A percentile compares a stretch with the other conserved stretches of the same genome.
Evolutionary conservation across 2,888 invertebrate genomes (phyloP).

Genomic region (Torymus texanus): DNA sequence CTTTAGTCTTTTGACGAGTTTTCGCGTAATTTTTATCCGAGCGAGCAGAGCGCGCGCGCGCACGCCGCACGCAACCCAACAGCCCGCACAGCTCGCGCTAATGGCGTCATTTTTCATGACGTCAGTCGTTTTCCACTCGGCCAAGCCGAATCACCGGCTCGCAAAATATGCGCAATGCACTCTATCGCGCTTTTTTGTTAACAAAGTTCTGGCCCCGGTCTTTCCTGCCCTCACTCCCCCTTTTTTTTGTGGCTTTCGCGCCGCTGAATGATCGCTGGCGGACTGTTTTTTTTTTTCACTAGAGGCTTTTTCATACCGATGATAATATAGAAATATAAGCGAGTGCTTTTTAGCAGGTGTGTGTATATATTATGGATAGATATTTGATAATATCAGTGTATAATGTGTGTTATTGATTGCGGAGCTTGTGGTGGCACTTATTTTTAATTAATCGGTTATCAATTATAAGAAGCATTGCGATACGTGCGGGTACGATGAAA

Average conservation of each 20-base stretch:
- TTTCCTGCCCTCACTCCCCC: not conserved
- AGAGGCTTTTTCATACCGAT: not conserved
- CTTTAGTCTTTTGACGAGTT: conserved; percentile 36
- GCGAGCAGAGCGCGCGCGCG: not conserved
- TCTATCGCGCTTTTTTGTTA: conserved; percentile 23
- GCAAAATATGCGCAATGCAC: not conserved
- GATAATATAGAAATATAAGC: no score
- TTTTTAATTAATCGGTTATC: no score
- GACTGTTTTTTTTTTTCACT: not conserved
- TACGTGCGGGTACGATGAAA: no score
- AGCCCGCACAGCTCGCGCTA: not conserved
- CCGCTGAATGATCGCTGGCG: not conserved
- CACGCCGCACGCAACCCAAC: not conserved
- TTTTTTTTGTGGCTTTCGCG: conserved; percentile 8
- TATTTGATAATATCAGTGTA: no score
- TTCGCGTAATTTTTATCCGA: conserved; percentile 45
- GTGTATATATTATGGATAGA: no score
- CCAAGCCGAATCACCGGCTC: conserved; percentile 59
- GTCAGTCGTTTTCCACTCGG: conserved; percentile 58
- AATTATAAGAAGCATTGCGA: no score
- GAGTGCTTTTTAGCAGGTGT: no score
- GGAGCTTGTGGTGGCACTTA: no score
- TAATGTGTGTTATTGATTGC: no score
- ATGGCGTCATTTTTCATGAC: conserved; percentile 60
- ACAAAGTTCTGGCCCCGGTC: conserved; percentile 11